phyloP scores from a whole-genome alignment of 2,888 invertebrate genomes.

The Cyclophora albipunctata region DNA sequence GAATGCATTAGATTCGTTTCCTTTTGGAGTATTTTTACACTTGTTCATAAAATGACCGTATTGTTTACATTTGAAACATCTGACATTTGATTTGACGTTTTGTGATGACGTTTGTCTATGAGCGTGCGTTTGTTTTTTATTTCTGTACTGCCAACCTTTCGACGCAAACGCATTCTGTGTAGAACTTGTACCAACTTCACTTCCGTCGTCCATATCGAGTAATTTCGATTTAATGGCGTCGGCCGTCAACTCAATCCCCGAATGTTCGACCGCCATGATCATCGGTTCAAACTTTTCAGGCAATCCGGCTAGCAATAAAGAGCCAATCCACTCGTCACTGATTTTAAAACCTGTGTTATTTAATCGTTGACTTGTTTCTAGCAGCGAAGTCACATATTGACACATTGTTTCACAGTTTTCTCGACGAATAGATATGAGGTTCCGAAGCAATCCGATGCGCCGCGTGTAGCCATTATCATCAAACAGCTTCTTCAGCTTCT shows the following conservation, averaged over 20 bases:
- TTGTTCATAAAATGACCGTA: slow-evolving; percentile 2
- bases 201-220: neutral
- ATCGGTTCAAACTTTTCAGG: neutral
- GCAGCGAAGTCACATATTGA: slow-evolving; percentile 1
- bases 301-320: slow-evolving; percentile 1
- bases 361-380: slow-evolving; percentile 3
- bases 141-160: neutral
- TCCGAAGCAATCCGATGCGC: neutral
- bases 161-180: no score
- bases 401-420: slow-evolving; percentile 4
- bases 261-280: slow-evolving; percentile 1
- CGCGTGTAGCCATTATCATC: slow-evolving; percentile 1
- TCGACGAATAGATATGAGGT: neutral
- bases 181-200: neutral
- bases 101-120: neutral
- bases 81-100: neutral
- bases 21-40: neutral
- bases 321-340: slow-evolving; percentile 4
- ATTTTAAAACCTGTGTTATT: slow-evolving; percentile 5
- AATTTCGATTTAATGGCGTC: neutral
- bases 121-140: neutral
- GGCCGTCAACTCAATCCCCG: neutral
- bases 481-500: neutral
- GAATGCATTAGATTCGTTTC: slow-evolving; percentile 17
- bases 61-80: slow-evolving; percentile 4